Conservation (phyloP, 1,140 invertebrate species). For the Scaptomyza montana region DNA sequence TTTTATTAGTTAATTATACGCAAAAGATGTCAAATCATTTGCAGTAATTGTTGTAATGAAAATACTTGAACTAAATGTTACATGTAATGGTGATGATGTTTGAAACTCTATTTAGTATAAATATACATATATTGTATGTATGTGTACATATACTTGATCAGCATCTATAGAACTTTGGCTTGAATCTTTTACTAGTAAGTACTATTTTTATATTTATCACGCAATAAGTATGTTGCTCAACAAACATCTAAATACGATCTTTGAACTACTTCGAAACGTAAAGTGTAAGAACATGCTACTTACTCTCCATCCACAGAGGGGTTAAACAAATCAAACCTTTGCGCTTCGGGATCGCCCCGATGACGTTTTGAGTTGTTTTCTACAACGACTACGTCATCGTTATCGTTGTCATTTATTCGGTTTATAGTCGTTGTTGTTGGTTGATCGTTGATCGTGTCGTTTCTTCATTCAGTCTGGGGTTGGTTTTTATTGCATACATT, state of each 20-base stretch:
- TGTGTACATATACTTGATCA: too few relatives aligned
- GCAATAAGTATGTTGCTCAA: too few relatives aligned
- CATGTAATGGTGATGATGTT: too few relatives aligned
- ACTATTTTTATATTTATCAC: too few relatives aligned
- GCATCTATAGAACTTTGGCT: too few relatives aligned
- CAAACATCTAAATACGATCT: background rate
- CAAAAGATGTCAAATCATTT: slow-evolving; percentile 44
- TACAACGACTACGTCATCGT: slow-evolving; percentile 8
- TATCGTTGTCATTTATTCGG: background rate
- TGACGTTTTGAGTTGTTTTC: background rate
- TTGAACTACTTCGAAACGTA: too few relatives aligned
- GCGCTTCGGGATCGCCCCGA: slow-evolving; percentile 27
- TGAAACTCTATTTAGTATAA: too few relatives aligned
- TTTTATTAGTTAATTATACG: slow-evolving; percentile 16
- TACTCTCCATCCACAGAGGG: background rate
- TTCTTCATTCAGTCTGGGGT: background rate
- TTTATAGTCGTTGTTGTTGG: background rate
- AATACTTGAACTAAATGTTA: background rate
- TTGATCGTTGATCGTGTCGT: slow-evolving; percentile 24
- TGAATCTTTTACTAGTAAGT: too few relatives aligned
- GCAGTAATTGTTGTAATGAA: slow-evolving; percentile 29
- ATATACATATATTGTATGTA: too few relatives aligned
- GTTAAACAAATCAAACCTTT: slow-evolving; percentile 15
- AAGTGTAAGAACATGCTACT: background rate
- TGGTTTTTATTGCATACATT: slow-evolving; percentile 1